phyloP scores from a whole-genome alignment of 2,888 invertebrate species.

The Euplexia lucipara region DNA sequence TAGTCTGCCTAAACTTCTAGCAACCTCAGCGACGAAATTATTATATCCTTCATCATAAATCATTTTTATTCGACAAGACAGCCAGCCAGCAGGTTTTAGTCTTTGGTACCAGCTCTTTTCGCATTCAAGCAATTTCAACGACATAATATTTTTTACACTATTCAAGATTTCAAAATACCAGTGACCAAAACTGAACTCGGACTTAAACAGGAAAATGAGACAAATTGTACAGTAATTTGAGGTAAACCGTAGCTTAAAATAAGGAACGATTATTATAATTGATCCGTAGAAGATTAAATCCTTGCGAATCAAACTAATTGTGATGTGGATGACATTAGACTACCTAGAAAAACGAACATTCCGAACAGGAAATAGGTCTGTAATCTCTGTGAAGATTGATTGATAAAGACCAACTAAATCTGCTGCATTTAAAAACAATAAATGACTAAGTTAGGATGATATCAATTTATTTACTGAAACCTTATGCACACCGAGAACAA shows the following conservation, averaged over 20 bases:
- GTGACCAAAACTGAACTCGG: background rate
- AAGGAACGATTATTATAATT: slow-evolving; percentile 18
- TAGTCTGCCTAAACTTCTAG: background rate
- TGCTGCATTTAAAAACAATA: too few relatives aligned
- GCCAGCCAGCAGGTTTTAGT: background rate
- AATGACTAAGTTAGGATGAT: too few relatives aligned
- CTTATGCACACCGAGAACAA: too few relatives aligned
- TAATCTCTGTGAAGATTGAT: slow-evolving; percentile 18
- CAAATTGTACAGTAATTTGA: background rate
- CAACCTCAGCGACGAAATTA: background rate
- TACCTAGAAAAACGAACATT: slow-evolving; percentile 4
- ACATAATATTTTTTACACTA: background rate
- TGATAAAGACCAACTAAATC: background rate
- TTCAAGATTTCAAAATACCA: background rate
- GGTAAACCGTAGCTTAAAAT: background rate
- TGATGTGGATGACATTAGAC: slow-evolving; percentile 17
- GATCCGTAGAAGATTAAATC: slow-evolving; percentile 21
- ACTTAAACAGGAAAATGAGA: slow-evolving; percentile 1
- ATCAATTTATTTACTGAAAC: too few relatives aligned
- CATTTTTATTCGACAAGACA: slow-evolving; percentile 12
- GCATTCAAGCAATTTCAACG: too few relatives aligned
- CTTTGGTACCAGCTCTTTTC: background rate
- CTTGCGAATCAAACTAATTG: slow-evolving; percentile 7
- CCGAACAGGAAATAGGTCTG: slow-evolving; percentile 27
- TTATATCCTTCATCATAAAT: slow-evolving; percentile 25